Conservation (phyloP, 2,113 vertebrate genomes). For the Misgurnus mizolepis region DNA sequence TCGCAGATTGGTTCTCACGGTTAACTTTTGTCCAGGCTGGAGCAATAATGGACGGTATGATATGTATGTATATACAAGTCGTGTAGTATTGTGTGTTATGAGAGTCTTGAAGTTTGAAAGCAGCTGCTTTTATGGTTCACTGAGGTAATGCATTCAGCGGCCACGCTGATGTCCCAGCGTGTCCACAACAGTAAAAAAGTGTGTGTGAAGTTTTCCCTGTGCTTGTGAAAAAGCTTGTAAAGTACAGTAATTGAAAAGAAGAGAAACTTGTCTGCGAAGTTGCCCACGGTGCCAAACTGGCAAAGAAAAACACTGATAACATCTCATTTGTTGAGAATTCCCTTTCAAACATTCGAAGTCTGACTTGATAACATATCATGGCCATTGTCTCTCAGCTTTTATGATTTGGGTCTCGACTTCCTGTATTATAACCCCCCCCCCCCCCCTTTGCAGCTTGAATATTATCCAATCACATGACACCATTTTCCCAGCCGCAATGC, state of each 20-base stretch:
- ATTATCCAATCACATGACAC: conserved; percentile 22
- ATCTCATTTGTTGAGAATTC: conserved; percentile 23
- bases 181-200: conserved; percentile 56
- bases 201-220: conserved; percentile 57
- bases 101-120: conserved; percentile 72
- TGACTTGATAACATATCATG: conserved; percentile 31
- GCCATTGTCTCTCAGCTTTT: conserved; percentile 14
- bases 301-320: conserved; percentile 18
- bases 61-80: conserved; percentile 64
- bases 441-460: conserved; percentile 13
- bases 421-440: conserved; percentile 23
- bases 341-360: conserved; percentile 21
- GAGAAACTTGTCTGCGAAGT: conserved; percentile 2
- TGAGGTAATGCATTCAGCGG: conserved; percentile 59
- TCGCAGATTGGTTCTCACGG: conserved; percentile 64
- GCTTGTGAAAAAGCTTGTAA: conserved; percentile 46
- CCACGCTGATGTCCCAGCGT: conserved; percentile 46
- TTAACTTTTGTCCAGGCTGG: neutral
- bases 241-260: conserved; percentile 29
- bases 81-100: conserved; percentile 58
- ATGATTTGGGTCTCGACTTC: conserved; percentile 34
- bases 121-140: conserved; percentile 67
- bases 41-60: no score
- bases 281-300: neutral
- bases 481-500: conserved; percentile 7